These are phyloP conservation scores for Hippopotamyrus pictus DNA, from an alignment of 2,797 vertebrate genomes.

Conservation along the genomic window DNA sequence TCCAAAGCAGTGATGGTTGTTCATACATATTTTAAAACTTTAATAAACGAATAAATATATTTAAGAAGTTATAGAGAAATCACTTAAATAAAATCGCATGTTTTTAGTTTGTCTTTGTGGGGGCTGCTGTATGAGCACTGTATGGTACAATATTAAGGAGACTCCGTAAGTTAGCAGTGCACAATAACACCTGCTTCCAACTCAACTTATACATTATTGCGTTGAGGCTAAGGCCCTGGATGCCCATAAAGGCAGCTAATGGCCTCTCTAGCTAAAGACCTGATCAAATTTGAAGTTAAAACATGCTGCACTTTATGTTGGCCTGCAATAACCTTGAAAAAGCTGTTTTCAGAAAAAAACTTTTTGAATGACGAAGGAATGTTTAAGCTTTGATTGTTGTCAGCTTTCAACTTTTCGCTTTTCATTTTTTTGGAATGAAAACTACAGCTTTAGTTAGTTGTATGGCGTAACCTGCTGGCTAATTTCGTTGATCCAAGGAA, in stretches of 20 bases:
- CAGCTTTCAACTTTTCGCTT: neutral
- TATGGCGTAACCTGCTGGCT: neutral
- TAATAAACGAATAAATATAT: neutral
- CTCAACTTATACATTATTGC: neutral
- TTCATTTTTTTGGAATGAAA: neutral
- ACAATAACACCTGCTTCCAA: neutral
- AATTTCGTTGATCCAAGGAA: neutral
- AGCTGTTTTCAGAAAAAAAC: neutral
- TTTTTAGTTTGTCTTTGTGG: neutral
- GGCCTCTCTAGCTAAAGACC: neutral
- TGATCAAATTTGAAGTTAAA: neutral
- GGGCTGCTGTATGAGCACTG: neutral
- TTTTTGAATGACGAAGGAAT: neutral
- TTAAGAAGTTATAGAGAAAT: neutral
- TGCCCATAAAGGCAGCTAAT: neutral
- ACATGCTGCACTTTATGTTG: neutral
- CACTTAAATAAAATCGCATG: neutral
- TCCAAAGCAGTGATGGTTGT: neutral
- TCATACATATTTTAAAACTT: neutral
- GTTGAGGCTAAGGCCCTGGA: neutral
- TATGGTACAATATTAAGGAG: neutral
- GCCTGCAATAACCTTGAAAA: neutral
- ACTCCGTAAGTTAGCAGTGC: neutral
- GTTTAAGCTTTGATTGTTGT: neutral
- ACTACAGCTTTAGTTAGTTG: neutral